Evolutionary conservation across 1,140 invertebrate species (phyloP).

Genomic region (Ylistrum balloti): DNA sequence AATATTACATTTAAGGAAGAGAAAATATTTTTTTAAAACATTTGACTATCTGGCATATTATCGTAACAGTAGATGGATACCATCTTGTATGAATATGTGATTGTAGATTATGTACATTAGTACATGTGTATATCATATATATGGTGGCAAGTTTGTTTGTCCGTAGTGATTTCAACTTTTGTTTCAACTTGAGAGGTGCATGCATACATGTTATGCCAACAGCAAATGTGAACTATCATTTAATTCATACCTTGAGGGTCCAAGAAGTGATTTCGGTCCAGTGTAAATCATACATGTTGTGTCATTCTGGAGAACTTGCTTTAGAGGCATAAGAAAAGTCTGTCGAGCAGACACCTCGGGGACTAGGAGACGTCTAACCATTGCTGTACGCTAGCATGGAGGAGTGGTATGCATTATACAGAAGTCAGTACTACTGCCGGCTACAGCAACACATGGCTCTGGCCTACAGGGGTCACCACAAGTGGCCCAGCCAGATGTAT

Average conservation of each 20-base stretch:
- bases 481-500: constrained; percentile 13
- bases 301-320: constrained; percentile 37
- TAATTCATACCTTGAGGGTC: neutral
- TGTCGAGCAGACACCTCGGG: constrained; percentile 17
- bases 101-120: constrained; percentile 39
- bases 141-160: neutral
- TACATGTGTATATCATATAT: constrained; percentile 2
- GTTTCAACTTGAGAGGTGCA: neutral
- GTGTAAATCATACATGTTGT: constrained; percentile 7
- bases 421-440: neutral
- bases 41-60: neutral
- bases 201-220: neutral
- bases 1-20: constrained; percentile 14
- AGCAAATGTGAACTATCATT: neutral
- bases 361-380: constrained; percentile 24
- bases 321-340: constrained; percentile 38
- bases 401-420: constrained; percentile 9
- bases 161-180: constrained; percentile 6
- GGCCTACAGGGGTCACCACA: constrained; percentile 18
- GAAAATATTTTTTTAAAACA: neutral
- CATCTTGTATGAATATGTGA: neutral
- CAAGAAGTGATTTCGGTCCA: constrained; percentile 16
- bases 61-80: constrained; percentile 16
- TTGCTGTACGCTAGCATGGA: constrained; percentile 18
- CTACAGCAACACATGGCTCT: neutral